Evolutionary conservation across 2,113 vertebrate species (phyloP).

Genomic region (Hirundichthys speculiger): DNA sequence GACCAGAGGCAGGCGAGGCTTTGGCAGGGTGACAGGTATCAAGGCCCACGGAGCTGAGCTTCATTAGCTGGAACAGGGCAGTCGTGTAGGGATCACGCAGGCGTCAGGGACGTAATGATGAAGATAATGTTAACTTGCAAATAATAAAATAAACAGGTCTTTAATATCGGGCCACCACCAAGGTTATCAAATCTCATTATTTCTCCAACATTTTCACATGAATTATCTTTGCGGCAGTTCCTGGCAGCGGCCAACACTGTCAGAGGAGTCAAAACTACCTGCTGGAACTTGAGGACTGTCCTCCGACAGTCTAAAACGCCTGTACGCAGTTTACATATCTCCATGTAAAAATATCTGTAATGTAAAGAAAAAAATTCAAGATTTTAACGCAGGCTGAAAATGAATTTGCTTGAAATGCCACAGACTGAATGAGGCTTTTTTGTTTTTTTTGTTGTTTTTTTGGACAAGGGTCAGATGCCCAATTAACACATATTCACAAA

Average conservation of each 20-base stretch:
- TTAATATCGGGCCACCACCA: conserved; percentile 15
- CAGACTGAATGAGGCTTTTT: too few relatives aligned
- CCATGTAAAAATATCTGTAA: too few relatives aligned
- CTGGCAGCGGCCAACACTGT: neutral
- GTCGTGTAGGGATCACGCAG: conserved; percentile 54
- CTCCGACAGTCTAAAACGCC: neutral
- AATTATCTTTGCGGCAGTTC: neutral
- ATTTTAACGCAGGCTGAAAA: too few relatives aligned
- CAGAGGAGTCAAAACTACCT: too few relatives aligned
- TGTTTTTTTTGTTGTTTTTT: too few relatives aligned
- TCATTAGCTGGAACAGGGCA: conserved; percentile 58
- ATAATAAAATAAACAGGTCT: conserved; percentile 53
- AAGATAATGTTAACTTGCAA: conserved; percentile 43
- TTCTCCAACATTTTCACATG: conserved; percentile 1
- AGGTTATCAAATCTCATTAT: conserved; percentile 26
- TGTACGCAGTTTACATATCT: too few relatives aligned
- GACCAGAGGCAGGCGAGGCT: conserved; percentile 45
- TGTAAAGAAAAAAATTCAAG: neutral
- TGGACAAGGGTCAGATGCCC: too few relatives aligned
- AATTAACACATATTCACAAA: too few relatives aligned
- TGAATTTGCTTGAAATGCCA: too few relatives aligned
- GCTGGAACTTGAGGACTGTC: neutral
- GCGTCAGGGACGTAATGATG: conserved; percentile 37
- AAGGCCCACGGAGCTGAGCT: conserved; percentile 18
- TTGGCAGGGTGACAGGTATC: conserved; percentile 52